Conservation (phyloP, 2,888 invertebrate genomes). For the Hypsopygia costalis region DNA sequence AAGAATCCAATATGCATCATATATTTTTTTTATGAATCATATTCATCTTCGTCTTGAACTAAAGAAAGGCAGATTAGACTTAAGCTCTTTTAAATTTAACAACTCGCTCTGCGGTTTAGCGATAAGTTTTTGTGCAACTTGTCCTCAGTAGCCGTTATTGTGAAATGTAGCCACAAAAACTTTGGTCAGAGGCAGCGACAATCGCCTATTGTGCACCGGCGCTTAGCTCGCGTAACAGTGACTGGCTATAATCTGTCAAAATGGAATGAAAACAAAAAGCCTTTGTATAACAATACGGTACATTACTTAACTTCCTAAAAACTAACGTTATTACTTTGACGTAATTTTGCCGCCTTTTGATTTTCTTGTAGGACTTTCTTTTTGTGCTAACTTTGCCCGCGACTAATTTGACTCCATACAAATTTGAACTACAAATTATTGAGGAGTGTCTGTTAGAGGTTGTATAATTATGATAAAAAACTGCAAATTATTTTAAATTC, state of each 20-base stretch:
- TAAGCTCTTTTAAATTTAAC: not conserved
- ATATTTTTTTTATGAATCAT: too few species aligned
- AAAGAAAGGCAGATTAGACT: too few species aligned
- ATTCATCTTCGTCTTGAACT: too few species aligned
- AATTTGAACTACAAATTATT: not conserved
- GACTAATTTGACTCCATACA: too few species aligned
- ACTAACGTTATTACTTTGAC: not conserved
- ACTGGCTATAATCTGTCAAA: not conserved
- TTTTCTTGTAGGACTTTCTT: too few species aligned
- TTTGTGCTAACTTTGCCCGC: too few species aligned
- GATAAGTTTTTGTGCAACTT: conserved; percentile 15
- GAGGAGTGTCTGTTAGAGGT: too few species aligned
- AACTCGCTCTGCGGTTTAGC: not conserved
- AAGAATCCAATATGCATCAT: too few species aligned
- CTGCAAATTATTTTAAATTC: too few species aligned
- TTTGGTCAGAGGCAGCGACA: conserved; percentile 14
- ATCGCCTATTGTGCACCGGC: conserved; percentile 17
- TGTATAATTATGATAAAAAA: too few species aligned
- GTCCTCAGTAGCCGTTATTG: conserved; percentile 14
- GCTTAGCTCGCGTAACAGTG: not conserved
- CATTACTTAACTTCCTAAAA: not conserved
- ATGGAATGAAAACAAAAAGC: conserved; percentile 2
- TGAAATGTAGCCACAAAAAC: conserved; percentile 17
- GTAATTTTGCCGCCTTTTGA: too few species aligned
- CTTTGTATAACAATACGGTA: not conserved